phyloP scores from a whole-genome alignment of 2,888 invertebrate species.

The Prosopocoilus inquinatus region DNA sequence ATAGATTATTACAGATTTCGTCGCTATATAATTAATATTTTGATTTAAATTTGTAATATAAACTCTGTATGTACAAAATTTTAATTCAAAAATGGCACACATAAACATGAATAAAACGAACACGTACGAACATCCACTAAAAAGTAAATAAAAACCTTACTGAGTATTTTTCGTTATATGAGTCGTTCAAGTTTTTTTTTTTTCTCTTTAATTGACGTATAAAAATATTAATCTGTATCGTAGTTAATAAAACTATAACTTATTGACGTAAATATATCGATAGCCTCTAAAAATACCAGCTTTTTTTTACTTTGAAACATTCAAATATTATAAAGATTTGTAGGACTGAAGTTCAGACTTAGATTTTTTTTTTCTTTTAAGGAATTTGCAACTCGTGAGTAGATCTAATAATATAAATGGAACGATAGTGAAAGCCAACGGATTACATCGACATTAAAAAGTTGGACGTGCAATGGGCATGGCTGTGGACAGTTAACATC shows the following conservation, averaged over 20 bases:
- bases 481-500: no score
- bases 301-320: slow-evolving; percentile 3
- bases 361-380: slow-evolving; percentile 3
- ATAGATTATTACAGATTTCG: no score
- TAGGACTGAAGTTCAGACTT: slow-evolving; percentile 1
- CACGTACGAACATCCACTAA: background rate
- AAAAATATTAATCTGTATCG: slow-evolving; percentile 26
- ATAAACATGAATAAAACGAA: slow-evolving; percentile 7
- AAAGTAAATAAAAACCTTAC: slow-evolving; percentile 8
- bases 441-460: no score
- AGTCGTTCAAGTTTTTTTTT: slow-evolving; percentile 6
- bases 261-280: slow-evolving; percentile 12
- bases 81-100: slow-evolving; percentile 17
- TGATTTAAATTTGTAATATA: slow-evolving; percentile 14
- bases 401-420: background rate
- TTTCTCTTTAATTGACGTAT: slow-evolving; percentile 31
- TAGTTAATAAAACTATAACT: slow-evolving; percentile 13
- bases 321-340: background rate
- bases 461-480: no score
- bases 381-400: background rate
- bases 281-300: slow-evolving; percentile 15
- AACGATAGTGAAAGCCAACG: slow-evolving; percentile 1
- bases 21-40: no score
- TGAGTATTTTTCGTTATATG: slow-evolving; percentile 4
- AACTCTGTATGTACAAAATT: slow-evolving; percentile 14